These are phyloP conservation scores for Clivina fossor DNA, from an alignment of 2,888 invertebrate species.

Conservation along the genomic window DNA sequence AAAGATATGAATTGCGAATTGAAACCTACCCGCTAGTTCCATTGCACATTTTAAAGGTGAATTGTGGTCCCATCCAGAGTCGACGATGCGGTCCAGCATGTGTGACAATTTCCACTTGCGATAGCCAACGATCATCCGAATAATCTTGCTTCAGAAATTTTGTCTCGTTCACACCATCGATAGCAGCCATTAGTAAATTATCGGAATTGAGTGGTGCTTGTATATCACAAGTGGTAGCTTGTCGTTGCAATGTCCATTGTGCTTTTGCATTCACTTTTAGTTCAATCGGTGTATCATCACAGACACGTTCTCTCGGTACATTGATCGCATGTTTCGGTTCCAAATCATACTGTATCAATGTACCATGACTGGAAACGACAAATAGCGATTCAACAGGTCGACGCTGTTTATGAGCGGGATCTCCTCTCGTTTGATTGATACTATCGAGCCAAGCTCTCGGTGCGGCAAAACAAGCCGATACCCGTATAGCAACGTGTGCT, in stretches of 20 bases:
- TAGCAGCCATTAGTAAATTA: conserved; percentile 64
- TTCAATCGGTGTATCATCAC: conserved; percentile 85
- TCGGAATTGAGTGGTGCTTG: conserved; percentile 73
- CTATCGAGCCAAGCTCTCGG: conserved; percentile 69
- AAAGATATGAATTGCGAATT: too few relatives aligned
- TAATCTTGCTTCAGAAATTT: conserved; percentile 40
- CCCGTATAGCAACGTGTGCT: conserved; percentile 69
- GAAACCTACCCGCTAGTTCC: conserved; percentile 67
- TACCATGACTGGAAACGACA: conserved; percentile 85
- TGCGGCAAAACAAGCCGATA: conserved; percentile 78
- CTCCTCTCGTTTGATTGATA: conserved; percentile 48
- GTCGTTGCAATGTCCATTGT: conserved; percentile 83
- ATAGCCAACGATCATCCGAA: conserved; percentile 85
- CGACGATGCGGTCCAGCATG: conserved; percentile 94
- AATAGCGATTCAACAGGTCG: conserved; percentile 82
- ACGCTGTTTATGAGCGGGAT: conserved; percentile 49
- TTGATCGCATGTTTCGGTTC: conserved; percentile 71
- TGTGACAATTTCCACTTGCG: conserved; percentile 96
- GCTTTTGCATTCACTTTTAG: conserved; percentile 82
- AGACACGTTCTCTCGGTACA: conserved; percentile 79
- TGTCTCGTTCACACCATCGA: conserved; percentile 41
- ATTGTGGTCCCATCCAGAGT: conserved; percentile 99
- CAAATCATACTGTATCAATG: conserved; percentile 83
- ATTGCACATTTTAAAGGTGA: conserved; percentile 92
- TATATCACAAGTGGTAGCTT: conserved; percentile 65